phyloP scores from a whole-genome alignment of 2,797 vertebrate genomes.

The Dendrocincla fuliginosa region DNA sequence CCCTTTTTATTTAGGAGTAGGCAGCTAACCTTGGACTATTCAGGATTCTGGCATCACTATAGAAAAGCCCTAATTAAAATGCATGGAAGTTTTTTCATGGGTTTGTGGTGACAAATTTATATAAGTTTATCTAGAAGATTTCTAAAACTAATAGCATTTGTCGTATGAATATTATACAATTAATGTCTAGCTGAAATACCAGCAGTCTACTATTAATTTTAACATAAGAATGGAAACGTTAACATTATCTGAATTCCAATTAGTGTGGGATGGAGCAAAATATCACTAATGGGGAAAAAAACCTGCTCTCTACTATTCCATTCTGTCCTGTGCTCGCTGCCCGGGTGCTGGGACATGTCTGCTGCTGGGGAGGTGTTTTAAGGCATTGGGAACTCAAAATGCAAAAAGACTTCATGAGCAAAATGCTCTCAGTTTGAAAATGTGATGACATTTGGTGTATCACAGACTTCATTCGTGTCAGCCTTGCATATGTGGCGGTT shows the following conservation, averaged over 20 bases:
- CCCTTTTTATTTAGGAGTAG: constrained; percentile 15
- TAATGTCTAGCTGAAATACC: constrained; percentile 60
- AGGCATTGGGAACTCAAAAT: neutral
- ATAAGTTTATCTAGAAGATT: constrained; percentile 65
- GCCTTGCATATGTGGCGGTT: constrained; percentile 8
- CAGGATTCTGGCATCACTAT: constrained; percentile 14
- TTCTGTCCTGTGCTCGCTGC: neutral
- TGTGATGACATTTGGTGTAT: neutral
- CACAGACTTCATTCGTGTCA: constrained; percentile 31
- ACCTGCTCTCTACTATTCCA: neutral
- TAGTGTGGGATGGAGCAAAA: constrained; percentile 44
- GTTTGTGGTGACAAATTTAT: constrained; percentile 69
- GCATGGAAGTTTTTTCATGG: constrained; percentile 33
- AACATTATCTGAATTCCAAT: constrained; percentile 55
- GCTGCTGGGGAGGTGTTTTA: neutral
- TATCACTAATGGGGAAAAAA: constrained; percentile 9
- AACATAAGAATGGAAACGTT: constrained; percentile 59
- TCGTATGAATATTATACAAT: constrained; percentile 61
- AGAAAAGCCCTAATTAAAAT: constrained; percentile 49
- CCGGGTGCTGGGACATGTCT: neutral
- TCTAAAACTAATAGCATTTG: constrained; percentile 66
- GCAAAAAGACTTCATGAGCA: neutral
- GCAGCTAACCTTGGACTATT: neutral
- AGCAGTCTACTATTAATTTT: constrained; percentile 67
- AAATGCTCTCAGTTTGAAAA: constrained; percentile 5